Percentiles rank a stretch among this genome's conserved stretches.
Evolutionary conservation across 1,140 invertebrate species (phyloP).

Genomic region (Carposina sasakii): DNA sequence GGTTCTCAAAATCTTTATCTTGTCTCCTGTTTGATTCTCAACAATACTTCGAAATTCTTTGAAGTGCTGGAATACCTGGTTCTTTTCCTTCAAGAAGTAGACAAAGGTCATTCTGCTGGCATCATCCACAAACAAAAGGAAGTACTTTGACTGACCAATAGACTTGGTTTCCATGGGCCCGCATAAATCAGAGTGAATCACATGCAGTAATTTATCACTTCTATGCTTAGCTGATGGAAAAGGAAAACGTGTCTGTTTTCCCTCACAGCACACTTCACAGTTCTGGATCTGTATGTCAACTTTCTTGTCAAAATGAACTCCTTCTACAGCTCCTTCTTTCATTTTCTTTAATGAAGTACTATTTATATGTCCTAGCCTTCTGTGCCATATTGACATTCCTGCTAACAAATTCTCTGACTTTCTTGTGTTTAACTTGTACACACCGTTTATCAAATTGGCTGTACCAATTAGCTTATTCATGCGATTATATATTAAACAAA

Average conservation of each 20-base stretch:
- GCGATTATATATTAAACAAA: slow-evolving; percentile 18
- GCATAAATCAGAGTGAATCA: slow-evolving; percentile 39
- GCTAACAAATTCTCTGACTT: not conserved
- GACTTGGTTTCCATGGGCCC: slow-evolving; percentile 34
- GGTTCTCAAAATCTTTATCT: slow-evolving; percentile 25
- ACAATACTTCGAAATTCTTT: slow-evolving; percentile 18
- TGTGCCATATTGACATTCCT: slow-evolving; percentile 11
- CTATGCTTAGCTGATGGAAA: slow-evolving; percentile 24
- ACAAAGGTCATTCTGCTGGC: slow-evolving; percentile 11
- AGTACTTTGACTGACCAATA: slow-evolving; percentile 21
- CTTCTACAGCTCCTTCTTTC: slow-evolving; percentile 27
- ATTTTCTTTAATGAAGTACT: slow-evolving; percentile 23
- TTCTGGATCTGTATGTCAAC: slow-evolving; percentile 13
- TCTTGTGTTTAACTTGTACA: slow-evolving; percentile 17
- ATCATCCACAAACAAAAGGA: slow-evolving; percentile 35
- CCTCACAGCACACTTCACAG: slow-evolving; percentile 39
- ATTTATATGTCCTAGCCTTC: slow-evolving; percentile 20
- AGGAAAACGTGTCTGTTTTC: slow-evolving; percentile 35
- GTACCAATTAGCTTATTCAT: slow-evolving; percentile 18
- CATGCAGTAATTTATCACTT: slow-evolving; percentile 22
- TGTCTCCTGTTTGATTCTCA: slow-evolving; percentile 16
- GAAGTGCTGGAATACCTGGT: slow-evolving; percentile 25
- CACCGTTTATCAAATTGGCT: slow-evolving; percentile 16
- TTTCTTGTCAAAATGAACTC: slow-evolving; percentile 10
- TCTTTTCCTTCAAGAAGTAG: slow-evolving; percentile 28